phyloP scores from a whole-genome alignment of 2,797 vertebrate species.

The Chromobotia macracanthus region DNA sequence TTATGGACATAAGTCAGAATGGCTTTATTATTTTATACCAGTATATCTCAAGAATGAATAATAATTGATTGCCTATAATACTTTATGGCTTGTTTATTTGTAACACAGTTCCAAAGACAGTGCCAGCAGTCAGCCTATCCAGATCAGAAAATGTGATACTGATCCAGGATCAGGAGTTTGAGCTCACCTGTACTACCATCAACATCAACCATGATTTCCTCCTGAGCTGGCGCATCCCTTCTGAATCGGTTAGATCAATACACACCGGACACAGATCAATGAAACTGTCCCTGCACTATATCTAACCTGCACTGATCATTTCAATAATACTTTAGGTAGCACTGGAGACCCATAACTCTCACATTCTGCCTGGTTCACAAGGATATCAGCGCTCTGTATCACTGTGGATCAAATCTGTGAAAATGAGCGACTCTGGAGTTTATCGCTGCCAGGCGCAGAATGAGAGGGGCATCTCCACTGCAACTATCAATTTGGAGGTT shows the following conservation, averaged over 20 bases:
- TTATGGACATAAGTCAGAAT: background rate
- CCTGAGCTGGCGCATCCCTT: conserved; percentile 81
- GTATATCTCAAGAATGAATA: background rate
- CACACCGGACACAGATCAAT: background rate
- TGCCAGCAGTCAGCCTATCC: conserved; percentile 81
- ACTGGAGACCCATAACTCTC: conserved; percentile 61
- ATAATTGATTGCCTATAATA: background rate
- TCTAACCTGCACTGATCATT: background rate
- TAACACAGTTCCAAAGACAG: conserved; percentile 83
- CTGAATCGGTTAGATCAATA: conserved; percentile 76
- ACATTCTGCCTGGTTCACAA: conserved; percentile 68
- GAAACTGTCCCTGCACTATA: background rate
- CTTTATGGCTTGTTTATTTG: conserved; percentile 10
- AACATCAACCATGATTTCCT: conserved; percentile 87
- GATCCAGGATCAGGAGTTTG: conserved; percentile 85
- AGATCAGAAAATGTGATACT: conserved; percentile 82
- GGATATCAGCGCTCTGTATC: conserved; percentile 69
- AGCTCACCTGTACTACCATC: conserved; percentile 81
- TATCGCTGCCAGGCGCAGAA: conserved; percentile 88
- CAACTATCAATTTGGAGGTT: conserved; percentile 83
- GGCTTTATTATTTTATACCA: background rate
- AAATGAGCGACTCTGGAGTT: conserved; percentile 84
- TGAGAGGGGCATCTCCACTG: conserved; percentile 78
- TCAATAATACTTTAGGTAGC: conserved; percentile 63
- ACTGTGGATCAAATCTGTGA: conserved; percentile 72